Conservation (phyloP, 2,113 vertebrate genomes). For the Dascyllus trimaculatus region DNA sequence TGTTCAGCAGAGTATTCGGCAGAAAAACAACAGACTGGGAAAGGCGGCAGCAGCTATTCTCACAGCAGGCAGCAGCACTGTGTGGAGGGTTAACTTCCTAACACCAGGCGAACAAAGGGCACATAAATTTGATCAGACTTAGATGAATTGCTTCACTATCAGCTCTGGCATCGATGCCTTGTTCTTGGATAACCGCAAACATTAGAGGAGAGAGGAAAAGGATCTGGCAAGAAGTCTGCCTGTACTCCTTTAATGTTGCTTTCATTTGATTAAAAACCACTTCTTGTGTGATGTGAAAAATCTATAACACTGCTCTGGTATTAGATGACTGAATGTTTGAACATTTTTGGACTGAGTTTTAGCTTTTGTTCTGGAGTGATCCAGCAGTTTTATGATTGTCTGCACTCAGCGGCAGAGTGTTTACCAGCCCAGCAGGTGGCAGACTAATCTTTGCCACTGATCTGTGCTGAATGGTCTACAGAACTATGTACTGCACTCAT, state of each 20-base stretch:
- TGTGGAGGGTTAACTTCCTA: slow-evolving; percentile 51
- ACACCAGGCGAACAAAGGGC: slow-evolving; percentile 56
- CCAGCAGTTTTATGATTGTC: background rate
- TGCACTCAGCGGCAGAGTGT: background rate
- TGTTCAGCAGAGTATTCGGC: background rate
- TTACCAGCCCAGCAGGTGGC: slow-evolving; percentile 62
- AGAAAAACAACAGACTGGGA: slow-evolving; percentile 60
- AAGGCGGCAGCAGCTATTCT: slow-evolving; percentile 52
- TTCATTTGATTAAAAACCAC: background rate
- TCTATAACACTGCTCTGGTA: background rate
- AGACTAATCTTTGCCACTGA: slow-evolving; percentile 13
- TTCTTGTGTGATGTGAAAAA: background rate
- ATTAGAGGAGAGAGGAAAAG: background rate
- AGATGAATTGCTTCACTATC: slow-evolving; percentile 39
- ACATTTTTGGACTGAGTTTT: background rate
- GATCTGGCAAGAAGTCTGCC: background rate
- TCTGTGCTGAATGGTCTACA: background rate
- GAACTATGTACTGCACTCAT: background rate
- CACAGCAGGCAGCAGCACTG: slow-evolving; percentile 32
- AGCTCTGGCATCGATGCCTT: slow-evolving; percentile 40
- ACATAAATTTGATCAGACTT: slow-evolving; percentile 21
- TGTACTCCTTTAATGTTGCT: background rate
- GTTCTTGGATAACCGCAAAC: slow-evolving; percentile 25
- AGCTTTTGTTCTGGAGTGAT: background rate
- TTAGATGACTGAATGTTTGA: background rate